Base-by-base conservation (phyloP, 2,113 vertebrate genomes). In the Thymallus thymallus region DNA sequence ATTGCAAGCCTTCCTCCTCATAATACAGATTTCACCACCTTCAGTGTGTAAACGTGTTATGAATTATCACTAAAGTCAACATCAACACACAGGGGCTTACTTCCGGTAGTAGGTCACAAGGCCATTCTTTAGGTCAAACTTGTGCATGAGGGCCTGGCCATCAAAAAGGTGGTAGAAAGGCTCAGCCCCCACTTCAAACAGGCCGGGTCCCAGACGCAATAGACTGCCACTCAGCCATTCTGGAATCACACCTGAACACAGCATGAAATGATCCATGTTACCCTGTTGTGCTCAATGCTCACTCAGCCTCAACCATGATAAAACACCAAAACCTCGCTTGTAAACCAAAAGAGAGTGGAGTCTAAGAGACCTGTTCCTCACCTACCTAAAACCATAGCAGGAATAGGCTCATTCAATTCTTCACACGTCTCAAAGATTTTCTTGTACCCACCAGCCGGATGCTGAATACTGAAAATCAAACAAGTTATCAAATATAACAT, bases 61-160 rank as follows among this genome's bases (percentile, higher is more conserved):
- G 35, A 7, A 41, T 41, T 9, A 10, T 41, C 9, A 41, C 35
- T 41, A 2, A 10, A 13, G 20, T 20, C 12, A 18, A 41, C 35
- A 68, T n/a, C 48, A 10, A 32, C 18, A 35, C 18, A 12, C 29
- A 26, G 7, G 58, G 18, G 20, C 72, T 0, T 87, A 96, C 95
- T 92, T 93, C 51, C 95, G 88, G 68, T 95, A 85, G 48, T 96
- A 96, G 22, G 94, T 95, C 32, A 96, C 94, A 0, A 92, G 91
- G 18, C 94, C 95, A 78, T 95, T 92, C 83, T 94, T 95, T 76
- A 96, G 93, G 84, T 96, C 95, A 1, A 96, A 96, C 90, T 96
- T 96, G 88, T 96, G 95, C 7, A 96, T 91, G 46, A 96, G 93
- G 0, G 95, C 95, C 87, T 96, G 95, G 2, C 95, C 95, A 0